Evolutionary conservation across 2,888 invertebrate species (phyloP).

Genomic region (Epistrophella euchroma): DNA sequence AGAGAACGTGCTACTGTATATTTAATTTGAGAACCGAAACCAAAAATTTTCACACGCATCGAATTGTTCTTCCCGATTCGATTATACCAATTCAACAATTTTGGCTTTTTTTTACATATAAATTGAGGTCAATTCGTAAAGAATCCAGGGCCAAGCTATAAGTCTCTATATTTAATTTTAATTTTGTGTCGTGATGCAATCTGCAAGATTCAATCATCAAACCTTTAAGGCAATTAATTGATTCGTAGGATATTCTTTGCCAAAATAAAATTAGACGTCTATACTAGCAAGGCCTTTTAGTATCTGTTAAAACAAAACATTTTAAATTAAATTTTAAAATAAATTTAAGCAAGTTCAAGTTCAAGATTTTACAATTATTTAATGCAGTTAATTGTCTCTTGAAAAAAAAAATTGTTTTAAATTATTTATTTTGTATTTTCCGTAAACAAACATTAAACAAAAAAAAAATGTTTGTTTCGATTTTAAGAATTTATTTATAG

Average conservation of each 20-base stretch:
- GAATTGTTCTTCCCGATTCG: no score
- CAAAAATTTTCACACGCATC: no score
- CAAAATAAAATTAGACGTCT: background rate
- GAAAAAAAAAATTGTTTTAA: background rate
- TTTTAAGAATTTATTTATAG: background rate
- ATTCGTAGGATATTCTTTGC: background rate
- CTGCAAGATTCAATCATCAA: background rate
- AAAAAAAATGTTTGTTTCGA: background rate
- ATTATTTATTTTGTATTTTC: background rate
- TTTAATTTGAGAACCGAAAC: no score
- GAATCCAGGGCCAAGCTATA: background rate
- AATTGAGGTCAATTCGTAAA: no score
- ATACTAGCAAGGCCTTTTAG: background rate
- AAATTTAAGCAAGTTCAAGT: slow-evolving; percentile 19
- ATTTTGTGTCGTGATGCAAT: background rate
- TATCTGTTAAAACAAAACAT: background rate
- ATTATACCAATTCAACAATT: no score
- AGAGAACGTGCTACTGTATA: no score
- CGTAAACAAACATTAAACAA: slow-evolving; percentile 8
- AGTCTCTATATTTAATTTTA: background rate
- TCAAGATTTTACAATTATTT: background rate
- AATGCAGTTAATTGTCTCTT: background rate
- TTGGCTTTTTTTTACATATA: no score
- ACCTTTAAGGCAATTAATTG: background rate
- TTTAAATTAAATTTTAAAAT: background rate